phyloP scores from a whole-genome alignment of 1,140 invertebrate species.

The Chironomus tepperi region DNA sequence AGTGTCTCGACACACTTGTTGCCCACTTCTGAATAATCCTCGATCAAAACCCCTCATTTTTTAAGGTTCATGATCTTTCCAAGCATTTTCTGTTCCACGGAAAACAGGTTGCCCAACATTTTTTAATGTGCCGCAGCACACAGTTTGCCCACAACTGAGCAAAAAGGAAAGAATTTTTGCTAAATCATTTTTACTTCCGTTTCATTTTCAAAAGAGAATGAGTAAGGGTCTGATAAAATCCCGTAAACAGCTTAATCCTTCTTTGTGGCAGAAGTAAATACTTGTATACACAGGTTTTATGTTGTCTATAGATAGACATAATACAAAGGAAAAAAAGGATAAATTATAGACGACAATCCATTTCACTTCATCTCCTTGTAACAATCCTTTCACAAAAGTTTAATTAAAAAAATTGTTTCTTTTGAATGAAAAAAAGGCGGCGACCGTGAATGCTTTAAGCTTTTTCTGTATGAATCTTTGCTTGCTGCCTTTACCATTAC shows the following conservation, averaged over 20 bases:
- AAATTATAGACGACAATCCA: background rate
- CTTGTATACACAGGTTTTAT: background rate
- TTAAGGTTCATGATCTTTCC: too few species aligned
- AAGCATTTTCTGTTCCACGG: too few species aligned
- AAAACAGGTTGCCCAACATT: too few species aligned
- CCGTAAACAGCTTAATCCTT: background rate
- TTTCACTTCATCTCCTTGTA: background rate
- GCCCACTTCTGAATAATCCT: too few species aligned
- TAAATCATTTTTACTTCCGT: slow-evolving; percentile 13
- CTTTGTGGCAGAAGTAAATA: background rate
- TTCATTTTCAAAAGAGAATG: background rate
- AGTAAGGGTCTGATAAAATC: background rate
- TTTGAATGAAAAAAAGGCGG: too few species aligned
- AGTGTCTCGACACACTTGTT: too few species aligned
- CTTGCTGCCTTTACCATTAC: too few species aligned
- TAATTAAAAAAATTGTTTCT: slow-evolving; percentile 4
- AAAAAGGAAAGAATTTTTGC: background rate
- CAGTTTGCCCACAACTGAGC: too few species aligned
- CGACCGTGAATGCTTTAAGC: too few species aligned
- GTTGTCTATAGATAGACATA: background rate
- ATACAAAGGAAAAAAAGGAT: background rate
- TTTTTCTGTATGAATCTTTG: too few species aligned
- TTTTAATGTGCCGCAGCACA: too few species aligned
- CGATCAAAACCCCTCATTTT: too few species aligned
- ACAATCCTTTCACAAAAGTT: background rate